phyloP scores from a whole-genome alignment of 1,140 invertebrate genomes.

The Brachionus calyciflorus region DNA sequence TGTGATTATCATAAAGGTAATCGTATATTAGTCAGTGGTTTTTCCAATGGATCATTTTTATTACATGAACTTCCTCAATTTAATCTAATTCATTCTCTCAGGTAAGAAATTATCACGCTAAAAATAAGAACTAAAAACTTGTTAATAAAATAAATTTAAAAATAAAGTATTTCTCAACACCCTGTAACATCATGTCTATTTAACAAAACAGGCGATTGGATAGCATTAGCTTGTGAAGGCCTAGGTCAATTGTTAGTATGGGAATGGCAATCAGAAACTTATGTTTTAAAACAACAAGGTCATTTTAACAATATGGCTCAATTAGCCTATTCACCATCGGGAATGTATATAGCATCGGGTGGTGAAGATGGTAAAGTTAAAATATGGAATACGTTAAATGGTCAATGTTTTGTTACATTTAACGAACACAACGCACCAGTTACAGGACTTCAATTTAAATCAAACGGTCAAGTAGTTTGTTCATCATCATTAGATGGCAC shows the following conservation, averaged over 20 bases:
- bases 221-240: slow-evolving; percentile 74
- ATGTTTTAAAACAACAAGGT: slow-evolving; percentile 92
- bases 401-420: slow-evolving; percentile 93
- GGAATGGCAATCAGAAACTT: slow-evolving; percentile 99
- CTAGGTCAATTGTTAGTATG: slow-evolving; percentile 88
- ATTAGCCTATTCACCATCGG: slow-evolving; percentile 84
- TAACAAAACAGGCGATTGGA: slow-evolving; percentile 87
- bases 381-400: slow-evolving; percentile 82
- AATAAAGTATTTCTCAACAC: slow-evolving; percentile 71
- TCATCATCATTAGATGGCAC: slow-evolving; percentile 90
- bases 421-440: slow-evolving; percentile 79
- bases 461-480: slow-evolving; percentile 84
- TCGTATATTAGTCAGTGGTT: slow-evolving; percentile 77
- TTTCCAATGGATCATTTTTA: slow-evolving; percentile 77
- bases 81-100: slow-evolving; percentile 82
- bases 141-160: slow-evolving; percentile 28
- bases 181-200: slow-evolving; percentile 74
- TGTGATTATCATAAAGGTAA: slow-evolving; percentile 75
- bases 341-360: slow-evolving; percentile 82
- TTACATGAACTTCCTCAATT: slow-evolving; percentile 88
- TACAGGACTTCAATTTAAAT: slow-evolving; percentile 72
- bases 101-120: too few relatives aligned
- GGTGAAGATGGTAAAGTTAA: slow-evolving; percentile 91
- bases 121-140: not conserved
- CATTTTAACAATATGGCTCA: slow-evolving; percentile 80